Percentiles rank a stretch among this genome's conserved stretches.
These are phyloP conservation scores for Platysteira castanea DNA, from an alignment of 2,113 vertebrate species.

Conservation along the genomic window DNA sequence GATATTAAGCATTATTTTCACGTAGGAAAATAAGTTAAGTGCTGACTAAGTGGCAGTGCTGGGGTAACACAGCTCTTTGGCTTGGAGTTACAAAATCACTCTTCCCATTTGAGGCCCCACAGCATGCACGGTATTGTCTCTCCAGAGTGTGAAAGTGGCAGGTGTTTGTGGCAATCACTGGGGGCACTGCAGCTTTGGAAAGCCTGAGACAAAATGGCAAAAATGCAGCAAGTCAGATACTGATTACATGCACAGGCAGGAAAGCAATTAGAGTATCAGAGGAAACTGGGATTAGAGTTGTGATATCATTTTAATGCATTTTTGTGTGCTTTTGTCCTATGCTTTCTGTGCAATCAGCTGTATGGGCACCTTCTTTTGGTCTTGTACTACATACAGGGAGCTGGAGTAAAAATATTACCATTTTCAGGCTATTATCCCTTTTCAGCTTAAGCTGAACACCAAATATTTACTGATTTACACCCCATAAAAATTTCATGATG, in stretches of 20 bases:
- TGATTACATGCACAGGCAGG: not conserved
- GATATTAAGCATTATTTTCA: not conserved
- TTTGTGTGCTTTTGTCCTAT: not conserved
- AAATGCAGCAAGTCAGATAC: not conserved
- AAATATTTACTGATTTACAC: not conserved
- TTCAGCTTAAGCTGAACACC: not conserved
- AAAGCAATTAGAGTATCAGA: not conserved
- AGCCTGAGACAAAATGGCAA: not conserved
- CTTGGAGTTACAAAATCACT: not conserved
- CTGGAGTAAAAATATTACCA: not conserved
- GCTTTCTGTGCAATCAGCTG: not conserved
- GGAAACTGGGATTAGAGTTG: not conserved
- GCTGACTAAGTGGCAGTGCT: not conserved
- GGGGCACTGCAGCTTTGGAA: constrained; percentile 69
- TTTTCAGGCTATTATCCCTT: not conserved
- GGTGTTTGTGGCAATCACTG: constrained; percentile 78
- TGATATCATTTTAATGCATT: not conserved
- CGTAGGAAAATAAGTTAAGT: not conserved
- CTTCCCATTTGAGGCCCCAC: rapidly evolving
- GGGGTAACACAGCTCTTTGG: not conserved
- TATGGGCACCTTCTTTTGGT: not conserved
- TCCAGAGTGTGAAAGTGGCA: constrained; percentile 70
- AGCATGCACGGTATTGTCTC: constrained; percentile 72
- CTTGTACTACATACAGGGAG: not conserved
- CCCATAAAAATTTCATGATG: not conserved